Evolutionary conservation across 1,140 invertebrate species (phyloP).

Genomic region (Leptinotarsa defecta): DNA sequence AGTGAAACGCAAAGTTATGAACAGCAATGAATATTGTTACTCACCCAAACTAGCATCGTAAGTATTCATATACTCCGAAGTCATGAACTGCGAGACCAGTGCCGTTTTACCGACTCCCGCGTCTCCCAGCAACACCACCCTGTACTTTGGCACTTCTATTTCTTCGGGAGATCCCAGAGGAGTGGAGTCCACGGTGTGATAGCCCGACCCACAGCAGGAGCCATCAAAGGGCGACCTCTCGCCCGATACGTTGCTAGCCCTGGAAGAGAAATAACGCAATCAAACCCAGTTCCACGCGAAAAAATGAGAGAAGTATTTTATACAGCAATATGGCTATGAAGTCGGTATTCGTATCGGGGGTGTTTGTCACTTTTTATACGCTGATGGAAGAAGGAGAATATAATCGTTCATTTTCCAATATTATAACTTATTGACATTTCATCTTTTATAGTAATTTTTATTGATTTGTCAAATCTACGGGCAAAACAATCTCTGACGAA

Average conservation of each 20-base stretch:
- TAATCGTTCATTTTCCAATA: too few species aligned
- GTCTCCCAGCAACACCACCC: slow-evolving; percentile 79
- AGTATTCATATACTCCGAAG: slow-evolving; percentile 91
- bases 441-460: too few species aligned
- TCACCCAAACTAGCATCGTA: slow-evolving; percentile 86
- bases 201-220: slow-evolving; percentile 77
- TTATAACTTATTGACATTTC: too few species aligned
- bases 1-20: too few species aligned
- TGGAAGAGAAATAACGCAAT: slow-evolving; percentile 13
- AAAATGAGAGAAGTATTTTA: too few species aligned
- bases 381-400: too few species aligned
- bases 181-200: slow-evolving; percentile 70
- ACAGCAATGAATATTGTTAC: slow-evolving; percentile 33
- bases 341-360: too few species aligned
- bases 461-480: too few species aligned
- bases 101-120: slow-evolving; percentile 88
- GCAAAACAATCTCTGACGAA: too few species aligned
- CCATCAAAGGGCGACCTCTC: slow-evolving; percentile 82
- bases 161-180: slow-evolving; percentile 60
- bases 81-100: slow-evolving; percentile 89
- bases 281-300: background rate
- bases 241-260: slow-evolving; percentile 68
- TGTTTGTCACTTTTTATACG: too few species aligned
- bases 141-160: slow-evolving; percentile 69
- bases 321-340: too few species aligned